A percentile compares a stretch with the other conserved stretches of the same genome.
Evolutionary conservation across 2,113 vertebrate genomes (phyloP).

Genomic region (Parotia lawesii): DNA sequence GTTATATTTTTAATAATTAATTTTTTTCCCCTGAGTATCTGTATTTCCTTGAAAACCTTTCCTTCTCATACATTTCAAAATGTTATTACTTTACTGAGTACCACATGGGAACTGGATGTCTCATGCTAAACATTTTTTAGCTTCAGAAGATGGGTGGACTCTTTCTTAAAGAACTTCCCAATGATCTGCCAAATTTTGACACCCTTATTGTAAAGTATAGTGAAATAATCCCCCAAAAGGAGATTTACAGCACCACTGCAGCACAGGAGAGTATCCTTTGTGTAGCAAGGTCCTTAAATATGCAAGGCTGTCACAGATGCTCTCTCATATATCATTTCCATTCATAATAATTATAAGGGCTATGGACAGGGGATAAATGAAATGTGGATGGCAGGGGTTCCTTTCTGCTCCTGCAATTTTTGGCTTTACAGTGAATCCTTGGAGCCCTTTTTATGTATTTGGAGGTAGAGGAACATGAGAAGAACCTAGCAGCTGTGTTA

Average conservation of each 20-base stretch:
- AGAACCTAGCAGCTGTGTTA: background rate
- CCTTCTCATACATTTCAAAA: background rate
- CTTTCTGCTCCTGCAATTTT: background rate
- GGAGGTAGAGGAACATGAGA: background rate
- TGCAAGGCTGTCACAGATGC: background rate
- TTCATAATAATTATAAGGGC: background rate
- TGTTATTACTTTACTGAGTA: background rate
- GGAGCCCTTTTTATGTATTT: background rate
- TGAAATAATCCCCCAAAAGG: background rate
- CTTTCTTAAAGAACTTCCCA: background rate
- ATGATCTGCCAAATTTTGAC: background rate
- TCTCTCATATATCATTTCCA: background rate
- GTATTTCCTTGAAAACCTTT: background rate
- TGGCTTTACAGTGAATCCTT: background rate
- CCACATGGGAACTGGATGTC: background rate
- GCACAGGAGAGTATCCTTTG: background rate
- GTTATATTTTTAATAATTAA: rapidly evolving
- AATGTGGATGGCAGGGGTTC: background rate
- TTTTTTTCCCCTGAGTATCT: background rate
- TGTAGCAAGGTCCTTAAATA: background rate
- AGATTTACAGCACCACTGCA: background rate
- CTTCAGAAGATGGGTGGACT: background rate
- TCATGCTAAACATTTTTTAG: background rate
- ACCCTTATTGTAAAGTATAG: background rate
- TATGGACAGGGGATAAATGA: background rate